Base-by-base conservation (phyloP, 2,888 invertebrate genomes). In the Leptopilina syphax region DNA sequence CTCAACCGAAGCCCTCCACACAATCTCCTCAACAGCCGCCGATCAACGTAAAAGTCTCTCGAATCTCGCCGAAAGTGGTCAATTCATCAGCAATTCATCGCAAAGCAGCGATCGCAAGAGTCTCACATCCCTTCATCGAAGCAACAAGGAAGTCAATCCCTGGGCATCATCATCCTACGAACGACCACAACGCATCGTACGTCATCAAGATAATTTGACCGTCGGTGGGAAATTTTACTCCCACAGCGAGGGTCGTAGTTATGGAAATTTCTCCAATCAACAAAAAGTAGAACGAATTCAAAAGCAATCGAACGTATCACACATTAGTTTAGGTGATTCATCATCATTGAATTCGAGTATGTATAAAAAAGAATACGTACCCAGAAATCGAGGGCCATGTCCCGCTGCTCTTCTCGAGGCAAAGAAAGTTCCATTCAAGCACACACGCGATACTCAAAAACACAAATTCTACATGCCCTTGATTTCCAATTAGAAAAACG, bases 401-500 rank as follows among this genome's bases (percentile, higher is more conserved):
- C 96, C 96, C 0, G 97, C 96, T 57, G 94, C 96, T 54, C 93
- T 96, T 83, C 94, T 97, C 78, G 96, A 97, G 88, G 94, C 95
- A 63, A 95, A 96, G 79, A 94, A 94, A 83, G 95, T 96, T 79
- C 96, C 96, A 24, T 97, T 95, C 92, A 96, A 96, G 91, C 97
- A 97, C 88, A 96, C 96, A 44, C 94, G 97, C 83, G 96, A 97
- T 91, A 96, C 97, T 12, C 96, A 95, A 85, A 95, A 96, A 89
- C 97, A 97, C 92, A 96, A 96, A 91, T 97, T 96, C 91, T 97
- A 96, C 90, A 94, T 96, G 90, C 94, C 96, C 2, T 94, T 95
- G 90, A 93, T 94, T 81, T 80, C 83, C 27, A 63, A 68, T 73
- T 65, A 57, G 34, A 70, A 57, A 9, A n/a, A 34, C 34, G 34